A percentile compares a stretch with the other conserved stretches of the same genome.
These are phyloP conservation scores for Sebastes baramenuke DNA, from an alignment of 2,797 vertebrate genomes.

Conservation along the genomic window DNA sequence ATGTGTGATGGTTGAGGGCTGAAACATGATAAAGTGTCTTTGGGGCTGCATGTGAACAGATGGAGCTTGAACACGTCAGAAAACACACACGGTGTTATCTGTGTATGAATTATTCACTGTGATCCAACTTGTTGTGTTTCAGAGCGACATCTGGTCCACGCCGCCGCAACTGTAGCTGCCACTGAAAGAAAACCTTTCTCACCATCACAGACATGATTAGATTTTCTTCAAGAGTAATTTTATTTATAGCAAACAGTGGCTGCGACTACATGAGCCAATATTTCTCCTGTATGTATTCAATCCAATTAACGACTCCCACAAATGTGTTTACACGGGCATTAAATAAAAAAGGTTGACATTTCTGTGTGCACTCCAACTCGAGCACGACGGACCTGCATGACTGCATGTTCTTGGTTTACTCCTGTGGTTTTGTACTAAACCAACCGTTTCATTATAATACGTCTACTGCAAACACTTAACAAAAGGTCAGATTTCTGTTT, in stretches of 20 bases:
- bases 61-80: conserved; percentile 1
- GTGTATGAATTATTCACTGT: conserved; percentile 32
- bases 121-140: conserved; percentile 4
- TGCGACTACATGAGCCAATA: background rate
- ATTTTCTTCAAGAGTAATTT: background rate
- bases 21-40: too few relatives aligned
- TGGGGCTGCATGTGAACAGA: conserved; percentile 8
- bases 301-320: background rate
- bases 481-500: background rate
- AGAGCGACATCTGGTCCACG: conserved; percentile 27
- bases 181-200: background rate
- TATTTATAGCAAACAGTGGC: background rate
- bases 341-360: background rate
- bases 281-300: background rate
- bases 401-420: background rate
- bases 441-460: background rate
- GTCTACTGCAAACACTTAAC: background rate
- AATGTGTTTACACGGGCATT: background rate
- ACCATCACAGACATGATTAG: background rate
- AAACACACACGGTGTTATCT: background rate
- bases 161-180: background rate
- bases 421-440: background rate
- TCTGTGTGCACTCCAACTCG: background rate
- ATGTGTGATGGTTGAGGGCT: too few relatives aligned
- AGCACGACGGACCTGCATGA: background rate